Evolutionary conservation across 1,140 invertebrate genomes (phyloP).

Genomic region (Drosophila murphyi): DNA sequence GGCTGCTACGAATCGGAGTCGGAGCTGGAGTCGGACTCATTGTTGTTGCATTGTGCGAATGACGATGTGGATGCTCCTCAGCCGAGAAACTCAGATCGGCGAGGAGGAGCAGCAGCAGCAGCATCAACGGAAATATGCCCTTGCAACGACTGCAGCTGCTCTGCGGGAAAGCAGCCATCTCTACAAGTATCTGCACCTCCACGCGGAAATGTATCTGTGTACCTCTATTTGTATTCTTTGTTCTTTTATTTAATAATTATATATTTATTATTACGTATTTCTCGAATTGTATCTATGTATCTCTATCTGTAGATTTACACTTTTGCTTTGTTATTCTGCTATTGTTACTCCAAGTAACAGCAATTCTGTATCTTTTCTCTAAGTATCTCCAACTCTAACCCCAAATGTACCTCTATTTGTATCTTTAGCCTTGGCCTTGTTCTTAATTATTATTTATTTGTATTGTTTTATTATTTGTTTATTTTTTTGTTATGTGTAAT

Average conservation of each 20-base stretch:
- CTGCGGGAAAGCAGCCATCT: slow-evolving; percentile 8
- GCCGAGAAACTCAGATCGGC: slow-evolving; percentile 13
- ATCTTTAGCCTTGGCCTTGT: slow-evolving; percentile 13
- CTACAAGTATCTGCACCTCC: neutral
- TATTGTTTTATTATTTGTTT: too few relatives aligned
- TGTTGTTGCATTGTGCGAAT: slow-evolving; percentile 36
- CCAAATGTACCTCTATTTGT: neutral
- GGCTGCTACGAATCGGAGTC: slow-evolving; percentile 4
- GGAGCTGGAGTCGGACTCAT: slow-evolving; percentile 11
- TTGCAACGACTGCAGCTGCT: slow-evolving; percentile 12
- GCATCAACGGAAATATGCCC: slow-evolving; percentile 9
- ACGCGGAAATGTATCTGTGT: neutral
- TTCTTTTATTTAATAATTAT: neutral
- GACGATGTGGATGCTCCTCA: slow-evolving; percentile 34
- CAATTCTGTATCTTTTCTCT: too few relatives aligned
- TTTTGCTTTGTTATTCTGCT: neutral
- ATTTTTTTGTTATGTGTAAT: too few relatives aligned
- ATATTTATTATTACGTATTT: too few relatives aligned
- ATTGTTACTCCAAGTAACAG: neutral
- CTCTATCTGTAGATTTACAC: too few relatives aligned
- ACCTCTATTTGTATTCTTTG: too few relatives aligned
- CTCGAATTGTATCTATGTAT: too few relatives aligned
- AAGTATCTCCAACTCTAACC: too few relatives aligned
- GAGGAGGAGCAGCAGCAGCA: slow-evolving; percentile 24
- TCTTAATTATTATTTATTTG: neutral